Base-by-base conservation (phyloP, 2,888 invertebrate species). In the Steinernema hermaphroditum region DNA sequence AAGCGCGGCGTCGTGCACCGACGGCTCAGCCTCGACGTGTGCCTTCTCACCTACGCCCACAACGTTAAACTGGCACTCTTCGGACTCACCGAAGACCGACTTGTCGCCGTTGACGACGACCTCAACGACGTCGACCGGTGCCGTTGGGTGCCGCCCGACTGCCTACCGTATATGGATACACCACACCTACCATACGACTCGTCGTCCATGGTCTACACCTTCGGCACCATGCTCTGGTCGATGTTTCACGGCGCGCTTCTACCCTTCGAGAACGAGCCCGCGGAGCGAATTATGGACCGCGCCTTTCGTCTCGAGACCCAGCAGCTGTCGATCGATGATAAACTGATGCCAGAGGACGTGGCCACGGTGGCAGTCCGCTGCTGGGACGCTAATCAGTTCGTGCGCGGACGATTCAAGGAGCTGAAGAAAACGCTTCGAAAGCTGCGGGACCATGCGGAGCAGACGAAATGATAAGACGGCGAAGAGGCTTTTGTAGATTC, bases 41-140 rank as follows among this genome's bases (percentile, higher is more conserved):
- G 76, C 54, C 73, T 76, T 2, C 54, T 76, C 43, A 74, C 73
- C 22, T 75, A 71, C 54, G 41, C 32, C 29, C 49, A 68, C 22
- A 76, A 76, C 70, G 71, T 76, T 4, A 76, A 76, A 43, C 50
- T 76, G 19, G 69, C 76, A 9, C 54, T 76, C 27, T 76, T 57
- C 62, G 75, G 76, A 34, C 71, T 76, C 34, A 32, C 57, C 16
- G 72, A 71, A n/a, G 74, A 22, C 37, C 70, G 54, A 8, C 69
- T 75, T 27, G 68, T 73, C 62, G 37, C 72, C 6, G 41, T 44
- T 19, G 71, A 69, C 62, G 70, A 72, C 46, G 71, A 70, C 29
- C 14, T 57, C 43, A 68, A 75, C 57, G 75, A 75, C 44, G 68
- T 76, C 6, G 76, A 75, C 19, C 76, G 71, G 22, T 76, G 75